Percentiles rank a stretch among this genome's conserved stretches.
phyloP scores from a whole-genome alignment of 1,140 invertebrate species.

The Pseudomyrmex cubaensis region DNA sequence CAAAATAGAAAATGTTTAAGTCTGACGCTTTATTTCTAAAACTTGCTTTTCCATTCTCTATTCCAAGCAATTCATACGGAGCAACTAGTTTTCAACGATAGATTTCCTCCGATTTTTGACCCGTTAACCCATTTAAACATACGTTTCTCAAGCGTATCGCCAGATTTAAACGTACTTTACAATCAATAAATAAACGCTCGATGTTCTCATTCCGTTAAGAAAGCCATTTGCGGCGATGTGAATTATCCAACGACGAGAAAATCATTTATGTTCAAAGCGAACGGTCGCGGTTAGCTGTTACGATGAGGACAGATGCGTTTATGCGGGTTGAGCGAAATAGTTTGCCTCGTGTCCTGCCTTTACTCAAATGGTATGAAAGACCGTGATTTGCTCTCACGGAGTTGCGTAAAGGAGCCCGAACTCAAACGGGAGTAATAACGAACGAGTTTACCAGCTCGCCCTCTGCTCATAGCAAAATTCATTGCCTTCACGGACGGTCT shows the following conservation, averaged over 20 bases:
- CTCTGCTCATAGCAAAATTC: not conserved
- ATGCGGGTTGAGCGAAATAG: conserved; percentile 37
- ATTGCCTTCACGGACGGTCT: not conserved
- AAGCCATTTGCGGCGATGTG: conserved; percentile 22
- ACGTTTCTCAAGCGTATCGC: not conserved
- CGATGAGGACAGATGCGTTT: conserved; percentile 33
- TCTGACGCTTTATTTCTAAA: not conserved
- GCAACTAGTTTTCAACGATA: conserved; percentile 3
- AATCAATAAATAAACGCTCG: conserved; percentile 22
- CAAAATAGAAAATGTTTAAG: too few species aligned
- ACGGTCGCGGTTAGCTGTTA: conserved; percentile 14
- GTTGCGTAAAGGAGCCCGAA: not conserved
- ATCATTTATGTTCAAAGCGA: conserved; percentile 19
- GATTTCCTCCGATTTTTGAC: not conserved
- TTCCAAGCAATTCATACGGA: not conserved
- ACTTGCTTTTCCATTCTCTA: not conserved
- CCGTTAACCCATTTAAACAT: conserved; percentile 11
- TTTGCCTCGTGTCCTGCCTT: not conserved
- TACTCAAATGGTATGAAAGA: conserved; percentile 24
- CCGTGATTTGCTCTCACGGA: conserved; percentile 5
- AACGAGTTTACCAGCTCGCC: not conserved
- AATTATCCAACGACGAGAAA: conserved; percentile 37
- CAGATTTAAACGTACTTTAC: not conserved
- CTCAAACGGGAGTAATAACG: conserved; percentile 41
- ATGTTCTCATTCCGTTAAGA: conserved; percentile 19